Percentiles rank a stretch among this genome's conserved stretches.
Evolutionary conservation across 1,140 invertebrate species (phyloP).

Genomic region (Drosophila takahashii): DNA sequence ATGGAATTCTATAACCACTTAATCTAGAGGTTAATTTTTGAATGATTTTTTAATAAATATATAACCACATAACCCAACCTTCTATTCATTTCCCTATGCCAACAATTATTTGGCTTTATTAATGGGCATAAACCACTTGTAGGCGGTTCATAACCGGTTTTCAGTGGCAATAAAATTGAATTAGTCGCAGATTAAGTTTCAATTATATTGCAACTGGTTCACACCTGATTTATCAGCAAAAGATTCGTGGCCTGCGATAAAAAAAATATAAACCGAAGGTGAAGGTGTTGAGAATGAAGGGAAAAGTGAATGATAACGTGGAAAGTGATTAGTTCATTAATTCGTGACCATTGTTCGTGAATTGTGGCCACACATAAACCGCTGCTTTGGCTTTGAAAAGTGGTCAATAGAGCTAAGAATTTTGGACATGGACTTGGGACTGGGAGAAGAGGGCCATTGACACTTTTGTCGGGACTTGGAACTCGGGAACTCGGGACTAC

Average conservation of each 20-base stretch:
- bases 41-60: background rate
- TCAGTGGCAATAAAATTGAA: conserved; percentile 3
- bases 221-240: conserved; percentile 24
- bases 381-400: conserved; percentile 19
- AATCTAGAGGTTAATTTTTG: background rate
- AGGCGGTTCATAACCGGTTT: conserved; percentile 7
- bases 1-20: too few relatives aligned
- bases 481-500: background rate
- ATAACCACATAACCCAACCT: background rate
- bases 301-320: conserved; percentile 1
- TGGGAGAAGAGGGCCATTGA: conserved; percentile 8
- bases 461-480: conserved; percentile 12
- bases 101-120: background rate
- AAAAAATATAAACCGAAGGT: background rate
- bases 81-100: background rate
- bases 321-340: background rate
- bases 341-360: background rate
- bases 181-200: conserved; percentile 24
- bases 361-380: conserved; percentile 1
- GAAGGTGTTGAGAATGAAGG: conserved; percentile 1
- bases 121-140: background rate
- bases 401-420: conserved; percentile 10
- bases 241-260: background rate
- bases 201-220: conserved; percentile 20
- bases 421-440: conserved; percentile 24